These are phyloP conservation scores for Periphyllus acericola DNA, from an alignment of 2,888 invertebrate species.

Conservation along the genomic window DNA sequence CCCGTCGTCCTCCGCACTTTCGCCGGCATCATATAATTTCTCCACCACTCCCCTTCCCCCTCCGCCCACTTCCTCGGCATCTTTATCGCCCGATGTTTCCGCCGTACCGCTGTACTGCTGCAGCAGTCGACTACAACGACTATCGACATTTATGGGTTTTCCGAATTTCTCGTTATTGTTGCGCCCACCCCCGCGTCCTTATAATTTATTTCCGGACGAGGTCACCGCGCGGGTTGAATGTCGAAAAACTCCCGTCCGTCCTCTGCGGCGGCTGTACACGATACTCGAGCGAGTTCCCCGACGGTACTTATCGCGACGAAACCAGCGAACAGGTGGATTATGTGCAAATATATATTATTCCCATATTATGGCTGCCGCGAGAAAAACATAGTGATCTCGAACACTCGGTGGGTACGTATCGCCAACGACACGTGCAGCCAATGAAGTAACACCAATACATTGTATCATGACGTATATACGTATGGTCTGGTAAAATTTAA, in stretches of 20 bases:
- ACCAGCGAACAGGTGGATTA: not conserved
- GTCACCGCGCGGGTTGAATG: constrained; percentile 12
- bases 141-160: constrained; percentile 31
- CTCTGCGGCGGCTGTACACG: not conserved
- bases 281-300: not conserved
- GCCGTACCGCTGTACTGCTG: not conserved
- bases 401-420: too few species aligned
- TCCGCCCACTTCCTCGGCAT: not conserved
- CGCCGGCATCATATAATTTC: not conserved
- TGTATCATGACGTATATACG: too few species aligned
- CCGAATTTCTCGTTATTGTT: constrained; percentile 50
- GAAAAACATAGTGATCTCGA: too few species aligned
- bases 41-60: not conserved
- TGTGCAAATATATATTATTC: not conserved
- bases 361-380: too few species aligned
- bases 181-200: not conserved
- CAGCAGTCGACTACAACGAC: not conserved
- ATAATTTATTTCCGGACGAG: constrained; percentile 36
- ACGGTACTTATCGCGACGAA: not conserved
- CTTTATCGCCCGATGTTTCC: too few species aligned
- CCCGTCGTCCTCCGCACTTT: not conserved
- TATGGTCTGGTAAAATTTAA: too few species aligned
- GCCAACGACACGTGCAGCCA: too few species aligned
- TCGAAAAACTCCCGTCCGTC: not conserved
- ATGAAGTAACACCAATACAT: too few species aligned